phyloP scores from a whole-genome alignment of 64 coral and sea anemone species.

The Trachythela sp. region DNA sequence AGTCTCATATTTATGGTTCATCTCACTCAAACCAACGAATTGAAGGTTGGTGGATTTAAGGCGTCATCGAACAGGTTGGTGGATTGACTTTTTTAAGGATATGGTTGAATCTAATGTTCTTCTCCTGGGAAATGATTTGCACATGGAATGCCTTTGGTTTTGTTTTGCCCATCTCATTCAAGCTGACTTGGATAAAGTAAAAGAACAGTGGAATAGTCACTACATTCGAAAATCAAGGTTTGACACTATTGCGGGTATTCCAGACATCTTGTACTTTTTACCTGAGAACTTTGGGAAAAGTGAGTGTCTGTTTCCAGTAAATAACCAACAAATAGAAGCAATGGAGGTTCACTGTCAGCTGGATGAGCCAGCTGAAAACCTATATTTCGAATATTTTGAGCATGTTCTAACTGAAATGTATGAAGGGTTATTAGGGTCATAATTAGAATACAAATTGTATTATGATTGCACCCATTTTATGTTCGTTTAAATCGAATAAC shows the following conservation, averaged over 20 bases:
- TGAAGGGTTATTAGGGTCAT: no score
- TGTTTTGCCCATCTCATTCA: slow-evolving; percentile 11
- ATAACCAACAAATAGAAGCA: no score
- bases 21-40: slow-evolving; percentile 9
- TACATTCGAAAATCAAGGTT: not conserved
- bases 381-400: no score
- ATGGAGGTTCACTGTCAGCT: no score
- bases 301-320: no score
- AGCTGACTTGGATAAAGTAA: not conserved
- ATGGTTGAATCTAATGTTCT: slow-evolving; percentile 9
- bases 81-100: not conserved
- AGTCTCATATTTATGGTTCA: slow-evolving; percentile 1
- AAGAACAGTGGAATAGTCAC: slow-evolving; percentile 20
- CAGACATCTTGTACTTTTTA: no score
- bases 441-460: no score
- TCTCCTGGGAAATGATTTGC: not conserved
- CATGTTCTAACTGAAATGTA: no score
- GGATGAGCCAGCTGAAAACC: no score
- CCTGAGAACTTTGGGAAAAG: no score
- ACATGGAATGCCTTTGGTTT: slow-evolving; percentile 24
- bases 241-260: slow-evolving; percentile 9
- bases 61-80: not conserved
- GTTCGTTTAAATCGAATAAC: no score
- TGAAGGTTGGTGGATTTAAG: not conserved
- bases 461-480: no score